These are phyloP conservation scores for Sarcophaga rosellei DNA, from an alignment of 2,888 invertebrate species.

Conservation along the genomic window DNA sequence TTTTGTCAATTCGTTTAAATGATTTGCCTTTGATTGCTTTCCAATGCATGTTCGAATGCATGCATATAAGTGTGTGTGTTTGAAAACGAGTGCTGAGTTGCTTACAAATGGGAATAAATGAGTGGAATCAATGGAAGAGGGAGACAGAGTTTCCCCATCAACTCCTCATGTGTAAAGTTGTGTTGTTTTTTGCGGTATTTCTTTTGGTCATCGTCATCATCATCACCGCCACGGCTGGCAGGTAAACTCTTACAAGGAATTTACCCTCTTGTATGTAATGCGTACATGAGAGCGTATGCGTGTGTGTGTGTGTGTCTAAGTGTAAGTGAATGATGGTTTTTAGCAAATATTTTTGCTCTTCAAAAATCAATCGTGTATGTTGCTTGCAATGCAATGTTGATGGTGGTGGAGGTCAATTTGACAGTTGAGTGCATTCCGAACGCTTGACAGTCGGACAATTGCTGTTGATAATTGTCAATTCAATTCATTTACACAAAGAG, in stretches of 20 bases:
- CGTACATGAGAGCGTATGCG: too few species aligned
- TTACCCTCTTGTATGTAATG: neutral
- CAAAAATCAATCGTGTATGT: slow-evolving; percentile 44
- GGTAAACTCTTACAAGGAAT: slow-evolving; percentile 3
- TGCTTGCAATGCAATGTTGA: slow-evolving; percentile 1
- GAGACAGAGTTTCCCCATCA: neutral
- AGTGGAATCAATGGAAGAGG: too few species aligned
- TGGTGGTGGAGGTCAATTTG: slow-evolving; percentile 60
- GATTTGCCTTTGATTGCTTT: too few species aligned
- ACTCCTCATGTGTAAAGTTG: neutral
- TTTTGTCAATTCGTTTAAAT: slow-evolving; percentile 1
- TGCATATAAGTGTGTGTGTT: too few species aligned
- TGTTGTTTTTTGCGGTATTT: slow-evolving; percentile 18
- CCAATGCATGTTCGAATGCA: too few species aligned
- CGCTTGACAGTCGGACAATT: slow-evolving; percentile 61
- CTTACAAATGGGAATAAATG: too few species aligned
- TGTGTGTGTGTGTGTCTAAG: neutral
- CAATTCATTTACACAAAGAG: neutral
- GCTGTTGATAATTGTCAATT: slow-evolving; percentile 52
- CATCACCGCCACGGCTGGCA: neutral
- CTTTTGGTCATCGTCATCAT: neutral
- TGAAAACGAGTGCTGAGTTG: too few species aligned
- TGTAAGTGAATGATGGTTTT: too few species aligned
- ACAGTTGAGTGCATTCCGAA: slow-evolving; percentile 60
- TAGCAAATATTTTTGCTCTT: slow-evolving; percentile 21